A percentile compares a stretch with the other conserved stretches of the same genome.
Evolutionary conservation across 1,140 invertebrate genomes (phyloP).

Genomic region (Rhagoletis zephyria): DNA sequence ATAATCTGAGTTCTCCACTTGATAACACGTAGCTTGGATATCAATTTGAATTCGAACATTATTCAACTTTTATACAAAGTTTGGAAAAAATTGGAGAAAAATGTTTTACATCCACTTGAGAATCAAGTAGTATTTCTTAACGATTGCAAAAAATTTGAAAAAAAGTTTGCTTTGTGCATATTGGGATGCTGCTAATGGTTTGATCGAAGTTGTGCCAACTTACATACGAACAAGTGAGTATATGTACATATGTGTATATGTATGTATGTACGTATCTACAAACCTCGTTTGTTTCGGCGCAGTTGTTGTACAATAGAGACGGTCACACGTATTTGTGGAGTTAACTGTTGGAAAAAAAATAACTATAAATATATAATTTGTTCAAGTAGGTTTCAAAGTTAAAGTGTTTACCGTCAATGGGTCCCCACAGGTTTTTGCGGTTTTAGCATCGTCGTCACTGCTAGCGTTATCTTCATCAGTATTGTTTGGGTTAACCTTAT

Average conservation of each 20-base stretch:
- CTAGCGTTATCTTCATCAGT: conserved; percentile 11
- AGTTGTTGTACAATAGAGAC: conserved; percentile 69
- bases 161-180: too few relatives aligned
- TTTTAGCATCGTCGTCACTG: background rate
- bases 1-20: too few relatives aligned
- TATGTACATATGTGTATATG: background rate
- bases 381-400: background rate
- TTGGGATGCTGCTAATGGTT: too few relatives aligned
- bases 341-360: conserved; percentile 56
- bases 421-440: background rate
- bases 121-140: too few relatives aligned
- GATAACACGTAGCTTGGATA: too few relatives aligned
- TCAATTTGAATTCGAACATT: too few relatives aligned
- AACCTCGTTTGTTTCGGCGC: conserved; percentile 64
- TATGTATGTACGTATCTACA: background rate
- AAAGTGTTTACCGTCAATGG: background rate
- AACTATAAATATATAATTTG: too few relatives aligned
- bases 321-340: conserved; percentile 69
- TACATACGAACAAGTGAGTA: background rate
- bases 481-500: conserved; percentile 67
- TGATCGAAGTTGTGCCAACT: too few relatives aligned
- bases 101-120: too few relatives aligned
- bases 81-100: too few relatives aligned
- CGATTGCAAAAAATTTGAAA: too few relatives aligned
- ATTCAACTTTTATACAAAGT: too few relatives aligned